Conservation (phyloP, 2,113 vertebrate species). For the Loxodonta africana region DNA sequence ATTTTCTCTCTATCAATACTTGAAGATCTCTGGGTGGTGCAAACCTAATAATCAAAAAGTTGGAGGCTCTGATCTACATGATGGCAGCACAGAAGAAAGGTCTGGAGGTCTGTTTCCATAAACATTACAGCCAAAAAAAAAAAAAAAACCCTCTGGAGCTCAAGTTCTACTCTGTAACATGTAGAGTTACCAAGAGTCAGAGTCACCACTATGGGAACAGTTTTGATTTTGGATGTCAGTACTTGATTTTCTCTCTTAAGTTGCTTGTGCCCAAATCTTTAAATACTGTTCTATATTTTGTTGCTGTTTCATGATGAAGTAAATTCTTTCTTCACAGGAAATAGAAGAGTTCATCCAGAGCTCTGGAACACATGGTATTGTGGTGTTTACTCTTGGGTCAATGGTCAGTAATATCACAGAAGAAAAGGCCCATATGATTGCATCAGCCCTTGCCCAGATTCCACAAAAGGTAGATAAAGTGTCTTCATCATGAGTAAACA, state of each 20-base stretch:
- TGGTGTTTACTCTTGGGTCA: conserved; percentile 92
- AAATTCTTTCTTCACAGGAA: conserved; percentile 86
- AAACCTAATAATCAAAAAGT: too few relatives aligned
- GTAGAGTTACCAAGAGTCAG: too few relatives aligned
- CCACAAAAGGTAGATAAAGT: conserved; percentile 92
- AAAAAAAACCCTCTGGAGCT: too few relatives aligned
- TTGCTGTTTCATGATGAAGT: not conserved
- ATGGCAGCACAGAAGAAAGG: too few relatives aligned
- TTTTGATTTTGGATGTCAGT: not conserved
- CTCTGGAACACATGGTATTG: conserved; percentile 91
- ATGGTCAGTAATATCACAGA: conserved; percentile 89
- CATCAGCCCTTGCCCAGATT: conserved; percentile 92
- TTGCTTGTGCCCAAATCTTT: not conserved
- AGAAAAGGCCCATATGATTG: conserved; percentile 90
- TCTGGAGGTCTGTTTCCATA: too few relatives aligned
- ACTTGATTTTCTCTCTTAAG: not conserved
- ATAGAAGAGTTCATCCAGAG: conserved; percentile 94
- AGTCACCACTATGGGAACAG: too few relatives aligned
- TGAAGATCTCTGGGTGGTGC: too few relatives aligned
- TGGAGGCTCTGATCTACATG: too few relatives aligned
- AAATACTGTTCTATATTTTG: not conserved
- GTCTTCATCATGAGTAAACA: too few relatives aligned
- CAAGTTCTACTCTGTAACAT: too few relatives aligned
- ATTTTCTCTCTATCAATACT: too few relatives aligned
- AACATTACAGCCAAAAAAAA: too few relatives aligned